Percentiles rank a stretch among this genome's conserved stretches.
These are phyloP conservation scores for Lemur catta DNA, from an alignment of 2,797 vertebrate genomes.

Conservation along the genomic window DNA sequence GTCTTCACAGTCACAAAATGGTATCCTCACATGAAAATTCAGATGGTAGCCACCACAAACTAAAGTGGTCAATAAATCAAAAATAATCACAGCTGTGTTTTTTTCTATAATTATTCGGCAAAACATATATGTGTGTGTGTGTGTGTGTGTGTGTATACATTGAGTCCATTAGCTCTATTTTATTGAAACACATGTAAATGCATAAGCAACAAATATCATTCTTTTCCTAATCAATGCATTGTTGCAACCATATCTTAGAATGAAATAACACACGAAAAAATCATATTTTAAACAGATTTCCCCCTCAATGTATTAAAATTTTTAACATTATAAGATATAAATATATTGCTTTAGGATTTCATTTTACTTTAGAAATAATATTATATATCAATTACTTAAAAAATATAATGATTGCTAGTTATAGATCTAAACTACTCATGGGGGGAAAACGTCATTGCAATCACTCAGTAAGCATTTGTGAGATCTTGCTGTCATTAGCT, in stretches of 20 bases:
- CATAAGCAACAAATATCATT: background rate
- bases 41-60: background rate
- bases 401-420: background rate
- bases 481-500: background rate
- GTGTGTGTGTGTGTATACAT: background rate
- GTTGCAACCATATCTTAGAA: background rate
- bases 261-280: background rate
- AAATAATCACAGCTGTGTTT: background rate
- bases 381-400: background rate
- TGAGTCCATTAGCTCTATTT: background rate
- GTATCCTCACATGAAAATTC: slow-evolving; percentile 24
- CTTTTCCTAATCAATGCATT: background rate
- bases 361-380: slow-evolving; percentile 12
- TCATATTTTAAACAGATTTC: background rate
- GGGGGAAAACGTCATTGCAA: background rate
- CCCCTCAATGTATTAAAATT: background rate
- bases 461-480: background rate
- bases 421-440: slow-evolving; percentile 1
- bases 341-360: background rate
- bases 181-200: background rate
- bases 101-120: background rate
- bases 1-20: slow-evolving; percentile 4
- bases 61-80: background rate
- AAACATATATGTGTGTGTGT: background rate
- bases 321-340: background rate